A percentile compares a stretch with the other conserved stretches of the same genome.
Conservation (phyloP, 2,113 vertebrate genomes). For the Grantiella picta region DNA sequence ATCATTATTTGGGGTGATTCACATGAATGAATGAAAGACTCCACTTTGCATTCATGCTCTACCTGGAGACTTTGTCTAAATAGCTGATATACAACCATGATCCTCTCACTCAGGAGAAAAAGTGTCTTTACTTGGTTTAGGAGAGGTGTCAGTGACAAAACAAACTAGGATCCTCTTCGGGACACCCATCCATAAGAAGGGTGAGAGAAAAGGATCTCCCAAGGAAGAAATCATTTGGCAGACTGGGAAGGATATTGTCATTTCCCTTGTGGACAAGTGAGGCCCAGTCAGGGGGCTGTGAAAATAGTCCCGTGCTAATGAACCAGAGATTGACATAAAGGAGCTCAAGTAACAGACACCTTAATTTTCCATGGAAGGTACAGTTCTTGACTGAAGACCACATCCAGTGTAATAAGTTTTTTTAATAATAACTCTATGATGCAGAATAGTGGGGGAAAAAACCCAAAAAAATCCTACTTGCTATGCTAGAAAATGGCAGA, state of each 20-base stretch:
- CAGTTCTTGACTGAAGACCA: not conserved
- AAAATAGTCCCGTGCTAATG: not conserved
- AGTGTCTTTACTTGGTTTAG: not conserved
- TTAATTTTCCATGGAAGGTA: not conserved
- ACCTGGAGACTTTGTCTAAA: not conserved
- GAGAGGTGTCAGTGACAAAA: not conserved
- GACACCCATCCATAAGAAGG: not conserved
- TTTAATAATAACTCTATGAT: not conserved
- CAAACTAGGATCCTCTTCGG: not conserved
- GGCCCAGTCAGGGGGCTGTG: not conserved
- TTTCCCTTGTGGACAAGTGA: not conserved
- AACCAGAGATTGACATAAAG: not conserved
- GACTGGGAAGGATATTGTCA: not conserved
- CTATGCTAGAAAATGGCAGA: not conserved
- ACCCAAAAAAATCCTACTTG: not conserved
- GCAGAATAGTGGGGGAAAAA: not conserved
- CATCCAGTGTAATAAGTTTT: not conserved
- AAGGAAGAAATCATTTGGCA: not conserved
- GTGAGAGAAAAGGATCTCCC: not conserved
- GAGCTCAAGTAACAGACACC: not conserved
- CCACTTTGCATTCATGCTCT: not conserved
- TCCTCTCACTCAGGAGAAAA: not conserved
- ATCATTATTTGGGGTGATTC: not conserved
- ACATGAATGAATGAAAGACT: not conserved
- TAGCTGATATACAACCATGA: not conserved